phyloP scores from a whole-genome alignment of 2,113 vertebrate species.

The Ramphastos sulfuratus region DNA sequence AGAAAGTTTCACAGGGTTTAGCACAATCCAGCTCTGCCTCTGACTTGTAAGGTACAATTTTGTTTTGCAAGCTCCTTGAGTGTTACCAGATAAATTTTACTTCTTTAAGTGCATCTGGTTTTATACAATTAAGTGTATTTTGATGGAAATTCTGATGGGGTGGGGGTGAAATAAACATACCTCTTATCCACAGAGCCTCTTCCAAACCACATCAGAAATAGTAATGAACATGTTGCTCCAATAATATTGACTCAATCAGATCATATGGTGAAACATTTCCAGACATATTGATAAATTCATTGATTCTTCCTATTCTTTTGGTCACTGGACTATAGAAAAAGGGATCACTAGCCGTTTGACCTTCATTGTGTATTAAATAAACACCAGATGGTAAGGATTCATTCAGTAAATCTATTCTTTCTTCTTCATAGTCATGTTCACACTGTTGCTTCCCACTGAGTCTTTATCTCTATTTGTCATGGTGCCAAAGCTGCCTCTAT shows the following conservation, averaged over 20 bases:
- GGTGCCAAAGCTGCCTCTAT: conserved; percentile 81
- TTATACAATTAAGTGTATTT: neutral
- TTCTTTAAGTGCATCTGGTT: neutral
- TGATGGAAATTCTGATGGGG: neutral
- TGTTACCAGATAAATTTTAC: neutral
- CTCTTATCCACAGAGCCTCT: neutral
- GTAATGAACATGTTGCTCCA: conserved; percentile 74
- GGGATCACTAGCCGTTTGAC: conserved; percentile 89
- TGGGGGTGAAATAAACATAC: neutral
- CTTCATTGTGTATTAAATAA: conserved; percentile 92
- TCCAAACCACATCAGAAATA: conserved; percentile 56
- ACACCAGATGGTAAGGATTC: conserved; percentile 92
- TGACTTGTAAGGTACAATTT: neutral
- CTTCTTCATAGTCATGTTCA: conserved; percentile 83
- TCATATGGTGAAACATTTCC: conserved; percentile 81
- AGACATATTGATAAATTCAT: conserved; percentile 85
- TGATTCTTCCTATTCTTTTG: conserved; percentile 83
- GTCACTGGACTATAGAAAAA: conserved; percentile 83
- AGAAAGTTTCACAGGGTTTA: neutral
- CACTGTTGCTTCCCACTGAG: conserved; percentile 87
- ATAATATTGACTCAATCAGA: conserved; percentile 81
- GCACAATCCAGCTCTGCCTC: neutral
- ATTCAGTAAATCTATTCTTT: conserved; percentile 87
- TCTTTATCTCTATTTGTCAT: conserved; percentile 84
- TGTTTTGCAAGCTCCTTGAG: neutral